Conservation (phyloP, 1,140 invertebrate genomes). For the Zaprionus capensis region DNA sequence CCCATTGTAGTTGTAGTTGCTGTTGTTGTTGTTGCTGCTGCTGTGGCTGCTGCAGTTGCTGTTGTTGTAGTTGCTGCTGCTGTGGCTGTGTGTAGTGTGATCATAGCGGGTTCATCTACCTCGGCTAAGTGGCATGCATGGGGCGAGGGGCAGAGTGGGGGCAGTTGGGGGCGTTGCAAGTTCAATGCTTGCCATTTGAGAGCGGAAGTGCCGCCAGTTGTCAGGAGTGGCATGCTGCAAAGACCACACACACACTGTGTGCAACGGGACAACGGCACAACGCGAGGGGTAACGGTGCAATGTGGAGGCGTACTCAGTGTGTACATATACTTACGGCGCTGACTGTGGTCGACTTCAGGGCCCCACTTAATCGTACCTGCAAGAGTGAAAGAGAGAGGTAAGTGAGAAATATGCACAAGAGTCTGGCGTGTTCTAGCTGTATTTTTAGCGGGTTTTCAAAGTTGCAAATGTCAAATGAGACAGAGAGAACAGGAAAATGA, state of each 20-base stretch:
- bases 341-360: constrained; percentile 50
- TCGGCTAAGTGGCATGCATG: constrained; percentile 25
- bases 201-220: constrained; percentile 75
- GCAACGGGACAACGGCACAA: background rate
- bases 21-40: constrained; percentile 14
- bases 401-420: constrained; percentile 31
- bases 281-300: background rate
- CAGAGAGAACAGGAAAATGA: background rate
- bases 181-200: constrained; percentile 64
- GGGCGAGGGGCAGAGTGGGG: no score
- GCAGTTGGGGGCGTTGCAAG: constrained; percentile 62
- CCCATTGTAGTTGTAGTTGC: constrained; percentile 32
- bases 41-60: background rate
- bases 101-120: constrained; percentile 65
- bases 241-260: constrained; percentile 18
- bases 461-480: constrained; percentile 16
- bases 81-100: constrained; percentile 25
- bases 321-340: constrained; percentile 61
- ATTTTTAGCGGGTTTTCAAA: constrained; percentile 20
- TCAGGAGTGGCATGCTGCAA: constrained; percentile 63
- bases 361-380: constrained; percentile 60
- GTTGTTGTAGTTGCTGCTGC: background rate
- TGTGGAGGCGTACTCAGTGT: background rate
- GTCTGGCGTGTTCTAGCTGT: constrained; percentile 46
- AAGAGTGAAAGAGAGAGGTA: constrained; percentile 24